Conservation (phyloP, 2,888 invertebrate genomes). For the Acleris sparsana region DNA sequence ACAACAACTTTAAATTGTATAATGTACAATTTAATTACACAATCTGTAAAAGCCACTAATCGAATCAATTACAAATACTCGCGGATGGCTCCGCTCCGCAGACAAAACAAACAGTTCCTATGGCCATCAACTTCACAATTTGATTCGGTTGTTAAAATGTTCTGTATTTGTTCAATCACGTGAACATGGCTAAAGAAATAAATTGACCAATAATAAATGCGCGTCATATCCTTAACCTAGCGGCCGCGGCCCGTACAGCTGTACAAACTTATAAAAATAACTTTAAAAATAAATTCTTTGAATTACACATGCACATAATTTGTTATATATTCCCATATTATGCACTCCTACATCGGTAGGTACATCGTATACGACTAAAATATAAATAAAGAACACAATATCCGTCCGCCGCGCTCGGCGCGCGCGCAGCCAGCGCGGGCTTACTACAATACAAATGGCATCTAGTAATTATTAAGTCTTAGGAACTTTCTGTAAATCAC, state of each 20-base stretch:
- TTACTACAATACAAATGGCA: constrained; percentile 69
- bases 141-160: constrained; percentile 40
- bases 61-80: constrained; percentile 48
- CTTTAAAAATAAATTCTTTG: constrained; percentile 32
- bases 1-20: constrained; percentile 78
- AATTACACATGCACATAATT: constrained; percentile 45
- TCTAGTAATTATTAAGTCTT: constrained; percentile 70
- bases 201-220: constrained; percentile 41
- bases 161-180: constrained; percentile 39
- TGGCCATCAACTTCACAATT: constrained; percentile 49
- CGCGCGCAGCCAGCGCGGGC: constrained; percentile 52
- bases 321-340: constrained; percentile 44
- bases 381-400: constrained; percentile 57
- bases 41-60: constrained; percentile 71
- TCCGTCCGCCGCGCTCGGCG: constrained; percentile 46
- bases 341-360: constrained; percentile 27
- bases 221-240: constrained; percentile 49
- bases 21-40: constrained; percentile 78
- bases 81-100: constrained; percentile 8
- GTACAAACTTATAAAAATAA: constrained; percentile 39
- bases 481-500: constrained; percentile 73
- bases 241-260: constrained; percentile 26
- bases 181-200: constrained; percentile 23
- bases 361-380: constrained; percentile 24
- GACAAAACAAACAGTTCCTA: constrained; percentile 37